Conservation (phyloP, 2,113 vertebrate species). For the Brachyhypopomus occidentalis region DNA sequence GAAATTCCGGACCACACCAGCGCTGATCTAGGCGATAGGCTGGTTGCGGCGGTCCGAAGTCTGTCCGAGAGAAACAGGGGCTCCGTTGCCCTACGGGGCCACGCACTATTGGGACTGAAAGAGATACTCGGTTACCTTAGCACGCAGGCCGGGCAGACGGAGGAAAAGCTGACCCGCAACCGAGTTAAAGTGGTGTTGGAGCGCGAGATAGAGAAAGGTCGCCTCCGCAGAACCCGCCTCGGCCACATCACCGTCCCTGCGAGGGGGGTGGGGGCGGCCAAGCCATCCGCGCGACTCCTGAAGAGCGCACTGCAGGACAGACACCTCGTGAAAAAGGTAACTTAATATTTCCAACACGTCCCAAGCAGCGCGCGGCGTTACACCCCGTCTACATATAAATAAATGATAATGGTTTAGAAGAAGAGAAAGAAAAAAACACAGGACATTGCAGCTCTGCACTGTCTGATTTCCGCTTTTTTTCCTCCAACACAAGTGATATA, state of each 20-base stretch:
- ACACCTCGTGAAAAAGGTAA: slow-evolving; percentile 66
- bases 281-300: slow-evolving; percentile 58
- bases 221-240: slow-evolving; percentile 80
- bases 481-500: slow-evolving; percentile 13
- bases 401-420: slow-evolving; percentile 45
- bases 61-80: slow-evolving; percentile 66
- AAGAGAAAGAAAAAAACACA: slow-evolving; percentile 12
- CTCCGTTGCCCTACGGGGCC: slow-evolving; percentile 61
- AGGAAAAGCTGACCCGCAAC: slow-evolving; percentile 78
- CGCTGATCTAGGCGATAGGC: slow-evolving; percentile 67
- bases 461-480: slow-evolving; percentile 42
- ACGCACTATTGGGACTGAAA: slow-evolving; percentile 68
- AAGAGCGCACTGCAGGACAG: slow-evolving; percentile 69
- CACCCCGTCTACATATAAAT: slow-evolving; percentile 49
- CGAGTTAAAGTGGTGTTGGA: slow-evolving; percentile 81
- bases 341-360: slow-evolving; percentile 70
- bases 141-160: slow-evolving; percentile 68
- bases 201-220: slow-evolving; percentile 76
- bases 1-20: slow-evolving; percentile 49
- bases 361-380: slow-evolving; percentile 14
- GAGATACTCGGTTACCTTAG: slow-evolving; percentile 72
- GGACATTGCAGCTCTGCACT: neutral
- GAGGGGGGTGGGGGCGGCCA: slow-evolving; percentile 66
- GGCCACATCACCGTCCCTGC: slow-evolving; percentile 77
- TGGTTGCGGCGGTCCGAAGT: slow-evolving; percentile 72